Evolutionary conservation across 2,888 invertebrate genomes (phyloP).

Genomic region (Calliphora vomitoria): DNA sequence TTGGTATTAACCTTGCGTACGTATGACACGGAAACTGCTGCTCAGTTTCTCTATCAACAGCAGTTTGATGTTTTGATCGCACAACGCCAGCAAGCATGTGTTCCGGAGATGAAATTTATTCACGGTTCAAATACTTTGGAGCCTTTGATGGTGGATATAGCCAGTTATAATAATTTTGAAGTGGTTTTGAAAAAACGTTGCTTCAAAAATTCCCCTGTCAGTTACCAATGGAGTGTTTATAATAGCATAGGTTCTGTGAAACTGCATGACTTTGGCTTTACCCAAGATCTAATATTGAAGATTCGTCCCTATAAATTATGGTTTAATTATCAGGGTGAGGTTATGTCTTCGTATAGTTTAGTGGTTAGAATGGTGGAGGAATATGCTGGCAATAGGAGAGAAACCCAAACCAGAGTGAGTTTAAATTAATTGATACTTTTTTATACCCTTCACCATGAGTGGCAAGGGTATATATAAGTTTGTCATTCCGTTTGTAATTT

Average conservation of each 20-base stretch:
- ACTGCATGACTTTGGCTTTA: constrained; percentile 72
- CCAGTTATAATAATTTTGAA: constrained; percentile 75
- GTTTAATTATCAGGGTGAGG: constrained; percentile 75
- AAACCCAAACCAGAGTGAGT: constrained; percentile 66
- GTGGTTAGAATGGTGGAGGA: constrained; percentile 63
- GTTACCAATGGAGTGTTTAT: constrained; percentile 74
- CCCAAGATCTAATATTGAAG: constrained; percentile 55
- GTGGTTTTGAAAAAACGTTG: constrained; percentile 73
- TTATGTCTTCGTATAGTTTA: constrained; percentile 72
- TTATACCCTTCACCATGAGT: no score
- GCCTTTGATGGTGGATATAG: constrained; percentile 75
- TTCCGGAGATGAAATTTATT: constrained; percentile 70
- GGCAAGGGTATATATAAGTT: no score
- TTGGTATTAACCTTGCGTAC: constrained; percentile 29
- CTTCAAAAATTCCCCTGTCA: constrained; percentile 44
- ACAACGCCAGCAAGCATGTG: constrained; percentile 37
- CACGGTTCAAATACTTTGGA: constrained; percentile 74
- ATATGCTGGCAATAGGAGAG: background rate
- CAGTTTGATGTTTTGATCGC: constrained; percentile 63
- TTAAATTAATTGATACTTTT: background rate
- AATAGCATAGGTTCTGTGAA: constrained; percentile 72
- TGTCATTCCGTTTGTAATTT: no score
- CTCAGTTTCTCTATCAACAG: constrained; percentile 34
- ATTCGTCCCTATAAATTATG: constrained; percentile 75
- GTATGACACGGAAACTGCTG: constrained; percentile 35